A percentile compares a stretch with the other conserved stretches of the same genome.
Evolutionary conservation across 2,113 vertebrate species (phyloP).

Genomic region (Lepidothrix coronata): DNA sequence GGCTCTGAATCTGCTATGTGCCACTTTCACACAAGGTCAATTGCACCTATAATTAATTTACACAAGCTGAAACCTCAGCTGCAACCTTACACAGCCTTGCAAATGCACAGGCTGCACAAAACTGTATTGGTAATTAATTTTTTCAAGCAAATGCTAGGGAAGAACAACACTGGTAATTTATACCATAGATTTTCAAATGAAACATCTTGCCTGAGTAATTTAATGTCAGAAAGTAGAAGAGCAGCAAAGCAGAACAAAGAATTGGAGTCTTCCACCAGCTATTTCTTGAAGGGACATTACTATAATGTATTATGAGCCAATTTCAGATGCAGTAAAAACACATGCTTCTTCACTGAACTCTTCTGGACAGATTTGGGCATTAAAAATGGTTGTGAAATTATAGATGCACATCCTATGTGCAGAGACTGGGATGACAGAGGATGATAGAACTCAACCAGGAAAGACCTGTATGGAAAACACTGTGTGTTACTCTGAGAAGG

Average conservation of each 20-base stretch:
- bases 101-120: background rate
- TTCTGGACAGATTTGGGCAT: background rate
- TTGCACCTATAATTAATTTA: constrained; percentile 41
- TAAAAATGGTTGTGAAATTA: background rate
- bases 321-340: background rate
- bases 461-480: background rate
- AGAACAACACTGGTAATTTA: constrained; percentile 48
- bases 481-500: background rate
- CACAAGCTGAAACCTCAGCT: constrained; percentile 12
- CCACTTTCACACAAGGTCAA: constrained; percentile 1
- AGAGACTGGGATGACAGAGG: background rate
- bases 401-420: background rate
- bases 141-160: constrained; percentile 42
- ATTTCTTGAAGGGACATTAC: background rate
- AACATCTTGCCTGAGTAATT: constrained; percentile 20
- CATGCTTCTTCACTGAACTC: background rate
- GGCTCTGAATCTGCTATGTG: background rate
- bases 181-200: constrained; percentile 47
- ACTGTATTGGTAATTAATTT: constrained; percentile 37
- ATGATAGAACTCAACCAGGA: background rate
- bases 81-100: background rate
- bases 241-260: background rate
- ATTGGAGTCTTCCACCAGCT: background rate
- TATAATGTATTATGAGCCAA: background rate
- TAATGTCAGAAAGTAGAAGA: background rate